phyloP scores from a whole-genome alignment of 2,797 vertebrate genomes.

The Acipenser oxyrinchus region DNA sequence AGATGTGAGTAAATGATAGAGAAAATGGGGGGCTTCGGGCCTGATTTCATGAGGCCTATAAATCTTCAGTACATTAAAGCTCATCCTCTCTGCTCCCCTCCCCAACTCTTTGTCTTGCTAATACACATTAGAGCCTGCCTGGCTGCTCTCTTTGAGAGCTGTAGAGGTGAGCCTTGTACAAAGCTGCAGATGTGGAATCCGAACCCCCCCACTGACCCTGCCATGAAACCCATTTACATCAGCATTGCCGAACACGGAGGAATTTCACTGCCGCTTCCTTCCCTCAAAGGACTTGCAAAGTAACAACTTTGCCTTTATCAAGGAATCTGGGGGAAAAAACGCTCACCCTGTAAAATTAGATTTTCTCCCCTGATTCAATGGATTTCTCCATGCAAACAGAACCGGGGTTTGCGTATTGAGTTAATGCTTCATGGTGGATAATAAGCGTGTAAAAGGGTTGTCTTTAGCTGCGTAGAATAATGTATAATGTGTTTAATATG shows the following conservation, averaged over 20 bases:
- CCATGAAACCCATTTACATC: constrained; percentile 47
- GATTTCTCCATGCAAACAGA: constrained; percentile 28
- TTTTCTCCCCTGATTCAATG: constrained; percentile 45
- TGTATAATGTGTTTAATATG: constrained; percentile 4
- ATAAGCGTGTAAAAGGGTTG: constrained; percentile 9
- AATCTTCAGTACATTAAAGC: constrained; percentile 81
- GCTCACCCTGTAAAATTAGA: constrained; percentile 23
- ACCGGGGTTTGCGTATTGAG: constrained; percentile 2
- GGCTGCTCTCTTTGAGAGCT: constrained; percentile 67
- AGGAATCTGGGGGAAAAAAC: not conserved
- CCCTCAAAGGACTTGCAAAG: constrained; percentile 43
- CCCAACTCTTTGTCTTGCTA: constrained; percentile 67
- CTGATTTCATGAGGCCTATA: constrained; percentile 66
- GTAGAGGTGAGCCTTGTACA: constrained; percentile 53
- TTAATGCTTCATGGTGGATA: constrained; percentile 8
- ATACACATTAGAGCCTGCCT: constrained; percentile 70
- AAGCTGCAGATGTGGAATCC: constrained; percentile 71
- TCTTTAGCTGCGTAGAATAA: constrained; percentile 15
- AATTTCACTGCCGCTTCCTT: constrained; percentile 45
- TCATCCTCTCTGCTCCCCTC: constrained; percentile 56
- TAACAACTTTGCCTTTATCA: constrained; percentile 32
- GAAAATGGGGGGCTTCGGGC: constrained; percentile 60
- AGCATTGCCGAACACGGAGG: constrained; percentile 41
- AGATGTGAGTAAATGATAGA: constrained; percentile 57
- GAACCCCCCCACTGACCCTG: constrained; percentile 46